These are phyloP conservation scores for Drosophila phalerata DNA, from an alignment of 2,888 invertebrate species.

Conservation along the genomic window DNA sequence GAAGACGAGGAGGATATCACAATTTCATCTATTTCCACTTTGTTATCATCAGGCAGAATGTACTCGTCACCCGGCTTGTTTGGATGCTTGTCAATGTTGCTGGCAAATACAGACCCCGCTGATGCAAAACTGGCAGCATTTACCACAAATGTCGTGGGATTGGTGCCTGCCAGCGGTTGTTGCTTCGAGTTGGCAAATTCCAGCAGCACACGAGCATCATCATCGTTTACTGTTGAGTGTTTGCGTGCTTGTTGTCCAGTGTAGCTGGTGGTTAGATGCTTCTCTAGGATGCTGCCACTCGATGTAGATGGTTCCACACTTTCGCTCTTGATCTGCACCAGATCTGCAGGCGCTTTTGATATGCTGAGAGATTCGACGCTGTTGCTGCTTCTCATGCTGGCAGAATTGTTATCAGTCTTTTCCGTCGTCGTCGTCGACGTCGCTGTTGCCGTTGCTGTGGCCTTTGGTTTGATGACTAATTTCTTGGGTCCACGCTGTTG, in stretches of 20 bases:
- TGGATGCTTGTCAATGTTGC: slow-evolving; percentile 39
- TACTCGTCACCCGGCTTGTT: slow-evolving; percentile 66
- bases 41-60: slow-evolving; percentile 71
- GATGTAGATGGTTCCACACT: slow-evolving; percentile 44
- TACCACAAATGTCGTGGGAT: slow-evolving; percentile 69
- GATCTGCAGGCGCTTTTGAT: slow-evolving; percentile 57
- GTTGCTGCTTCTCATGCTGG: slow-evolving; percentile 45
- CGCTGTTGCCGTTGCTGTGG: slow-evolving; percentile 43
- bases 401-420: slow-evolving; percentile 66
- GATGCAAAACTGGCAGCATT: slow-evolving; percentile 77
- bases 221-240: slow-evolving; percentile 68
- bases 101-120: slow-evolving; percentile 79
- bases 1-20: slow-evolving; percentile 78
- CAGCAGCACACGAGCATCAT: slow-evolving; percentile 81
- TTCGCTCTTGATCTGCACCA: slow-evolving; percentile 77
- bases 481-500: slow-evolving; percentile 80
- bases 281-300: slow-evolving; percentile 77
- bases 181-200: slow-evolving; percentile 83
- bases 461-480: slow-evolving; percentile 85
- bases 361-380: slow-evolving; percentile 44
- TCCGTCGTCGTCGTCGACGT: slow-evolving; percentile 56
- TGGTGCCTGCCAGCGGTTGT: slow-evolving; percentile 17
- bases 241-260: slow-evolving; percentile 38
- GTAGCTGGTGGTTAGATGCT: slow-evolving; percentile 72
- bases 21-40: slow-evolving; percentile 77